A percentile compares a stretch with the other conserved stretches of the same genome.
phyloP scores from a whole-genome alignment of 2,113 vertebrate species.

The Xerus inauris region DNA sequence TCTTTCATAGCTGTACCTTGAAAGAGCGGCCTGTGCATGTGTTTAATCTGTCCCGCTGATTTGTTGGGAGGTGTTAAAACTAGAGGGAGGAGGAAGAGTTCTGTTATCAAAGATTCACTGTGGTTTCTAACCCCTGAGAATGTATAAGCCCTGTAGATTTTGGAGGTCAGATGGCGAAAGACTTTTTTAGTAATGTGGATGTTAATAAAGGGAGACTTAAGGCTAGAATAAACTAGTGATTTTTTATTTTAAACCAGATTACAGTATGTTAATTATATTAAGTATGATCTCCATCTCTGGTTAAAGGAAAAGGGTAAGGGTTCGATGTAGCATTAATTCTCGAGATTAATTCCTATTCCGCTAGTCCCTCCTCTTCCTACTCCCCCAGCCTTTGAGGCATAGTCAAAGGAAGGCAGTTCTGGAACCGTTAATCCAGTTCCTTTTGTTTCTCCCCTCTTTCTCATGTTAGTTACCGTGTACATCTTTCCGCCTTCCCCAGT shows the following conservation, averaged over 20 bases:
- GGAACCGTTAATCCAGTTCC: background rate
- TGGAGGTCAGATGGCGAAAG: background rate
- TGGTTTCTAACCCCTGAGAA: background rate
- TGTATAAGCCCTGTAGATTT: background rate
- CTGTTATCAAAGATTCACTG: background rate
- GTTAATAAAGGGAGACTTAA: constrained; percentile 17
- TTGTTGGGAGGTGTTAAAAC: background rate
- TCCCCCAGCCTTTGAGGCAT: background rate
- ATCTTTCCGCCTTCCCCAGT: background rate
- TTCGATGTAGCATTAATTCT: background rate
- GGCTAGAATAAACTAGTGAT: background rate
- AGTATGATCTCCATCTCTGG: background rate
- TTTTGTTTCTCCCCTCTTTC: background rate
- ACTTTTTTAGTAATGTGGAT: background rate
- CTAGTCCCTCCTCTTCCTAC: background rate
- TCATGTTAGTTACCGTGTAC: background rate
- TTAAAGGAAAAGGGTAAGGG: background rate
- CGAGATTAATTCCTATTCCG: background rate
- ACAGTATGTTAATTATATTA: background rate
- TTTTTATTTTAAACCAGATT: constrained; percentile 6
- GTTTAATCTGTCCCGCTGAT: background rate
- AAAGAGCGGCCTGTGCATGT: background rate
- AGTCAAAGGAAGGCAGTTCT: background rate
- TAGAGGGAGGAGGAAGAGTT: background rate
- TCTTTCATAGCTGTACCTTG: background rate